Evolutionary conservation across 2,113 vertebrate species (phyloP).

Genomic region (Cololabis saira): DNA sequence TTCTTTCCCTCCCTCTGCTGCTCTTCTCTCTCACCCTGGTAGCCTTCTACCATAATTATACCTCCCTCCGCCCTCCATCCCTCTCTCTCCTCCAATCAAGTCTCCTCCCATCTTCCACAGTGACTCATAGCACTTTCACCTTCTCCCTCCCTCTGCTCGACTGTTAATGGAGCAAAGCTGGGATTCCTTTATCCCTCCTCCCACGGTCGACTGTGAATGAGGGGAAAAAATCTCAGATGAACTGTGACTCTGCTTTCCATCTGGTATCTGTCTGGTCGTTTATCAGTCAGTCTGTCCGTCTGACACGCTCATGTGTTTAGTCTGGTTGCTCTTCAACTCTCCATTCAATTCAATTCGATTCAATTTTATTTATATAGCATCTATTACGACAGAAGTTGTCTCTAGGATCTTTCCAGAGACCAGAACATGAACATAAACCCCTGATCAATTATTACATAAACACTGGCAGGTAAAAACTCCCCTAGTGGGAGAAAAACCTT

Average conservation of each 20-base stretch:
- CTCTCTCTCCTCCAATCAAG: slow-evolving; percentile 50
- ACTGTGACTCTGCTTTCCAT: slow-evolving; percentile 44
- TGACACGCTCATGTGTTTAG: slow-evolving; percentile 41
- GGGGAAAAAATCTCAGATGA: slow-evolving; percentile 49
- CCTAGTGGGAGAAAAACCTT: too few species aligned
- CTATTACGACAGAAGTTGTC: too few species aligned
- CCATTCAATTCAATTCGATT: too few species aligned
- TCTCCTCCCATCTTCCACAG: slow-evolving; percentile 13
- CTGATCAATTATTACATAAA: too few species aligned
- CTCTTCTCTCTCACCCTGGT: slow-evolving; percentile 53
- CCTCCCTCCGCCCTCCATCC: slow-evolving; percentile 34
- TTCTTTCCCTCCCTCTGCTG: slow-evolving; percentile 38
- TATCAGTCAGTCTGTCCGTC: slow-evolving; percentile 31
- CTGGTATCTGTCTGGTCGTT: slow-evolving; percentile 35
- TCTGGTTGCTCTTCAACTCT: slow-evolving; percentile 23
- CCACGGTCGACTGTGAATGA: slow-evolving; percentile 41
- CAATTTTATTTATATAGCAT: too few species aligned
- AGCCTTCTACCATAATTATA: slow-evolving; percentile 68
- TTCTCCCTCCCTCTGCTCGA: slow-evolving; percentile 17
- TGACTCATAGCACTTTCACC: slow-evolving; percentile 62
- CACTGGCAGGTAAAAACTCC: too few species aligned
- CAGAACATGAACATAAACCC: too few species aligned
- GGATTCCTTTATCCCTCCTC: slow-evolving; percentile 44
- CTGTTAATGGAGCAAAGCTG: slow-evolving; percentile 30
- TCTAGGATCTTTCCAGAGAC: too few species aligned